Evolutionary conservation across 2,888 invertebrate genomes (phyloP).

Genomic region (Leptopilina syphax): DNA sequence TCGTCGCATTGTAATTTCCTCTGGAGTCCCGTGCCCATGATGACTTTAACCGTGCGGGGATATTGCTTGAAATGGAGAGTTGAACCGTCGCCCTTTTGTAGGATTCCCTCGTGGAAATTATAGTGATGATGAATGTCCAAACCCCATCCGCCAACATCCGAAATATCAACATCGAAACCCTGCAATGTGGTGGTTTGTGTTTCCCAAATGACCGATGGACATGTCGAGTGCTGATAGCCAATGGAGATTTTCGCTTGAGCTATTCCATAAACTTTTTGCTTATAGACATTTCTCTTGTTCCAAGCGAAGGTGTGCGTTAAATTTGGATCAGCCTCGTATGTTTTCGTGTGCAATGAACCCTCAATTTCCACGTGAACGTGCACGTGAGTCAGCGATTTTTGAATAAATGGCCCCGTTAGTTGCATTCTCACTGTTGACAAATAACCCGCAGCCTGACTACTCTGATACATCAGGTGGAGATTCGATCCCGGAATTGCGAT

Average conservation of each 20-base stretch:
- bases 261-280: slow-evolving; percentile 94
- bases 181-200: slow-evolving; percentile 95
- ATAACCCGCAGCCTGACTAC: slow-evolving; percentile 96
- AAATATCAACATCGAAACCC: slow-evolving; percentile 97
- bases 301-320: slow-evolving; percentile 97
- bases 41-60: slow-evolving; percentile 92
- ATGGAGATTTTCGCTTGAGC: slow-evolving; percentile 93
- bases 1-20: slow-evolving; percentile 91
- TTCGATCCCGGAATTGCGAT: slow-evolving; percentile 96
- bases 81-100: slow-evolving; percentile 98
- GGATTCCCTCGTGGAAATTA: slow-evolving; percentile 97
- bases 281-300: slow-evolving; percentile 98
- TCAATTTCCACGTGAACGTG: slow-evolving; percentile 96
- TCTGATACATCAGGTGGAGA: slow-evolving; percentile 95
- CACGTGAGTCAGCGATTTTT: slow-evolving; percentile 89
- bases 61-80: slow-evolving; percentile 95
- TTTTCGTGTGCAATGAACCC: slow-evolving; percentile 93
- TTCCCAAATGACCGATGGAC: slow-evolving; percentile 94
- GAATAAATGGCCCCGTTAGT: slow-evolving; percentile 88
- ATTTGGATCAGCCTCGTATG: slow-evolving; percentile 97
- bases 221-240: slow-evolving; percentile 95
- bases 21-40: slow-evolving; percentile 95
- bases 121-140: slow-evolving; percentile 98
- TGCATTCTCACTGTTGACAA: slow-evolving; percentile 94
- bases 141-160: slow-evolving; percentile 98